Base-by-base conservation (phyloP, 2,888 invertebrate genomes). In the Ashinkailepas kermadecensis region DNA sequence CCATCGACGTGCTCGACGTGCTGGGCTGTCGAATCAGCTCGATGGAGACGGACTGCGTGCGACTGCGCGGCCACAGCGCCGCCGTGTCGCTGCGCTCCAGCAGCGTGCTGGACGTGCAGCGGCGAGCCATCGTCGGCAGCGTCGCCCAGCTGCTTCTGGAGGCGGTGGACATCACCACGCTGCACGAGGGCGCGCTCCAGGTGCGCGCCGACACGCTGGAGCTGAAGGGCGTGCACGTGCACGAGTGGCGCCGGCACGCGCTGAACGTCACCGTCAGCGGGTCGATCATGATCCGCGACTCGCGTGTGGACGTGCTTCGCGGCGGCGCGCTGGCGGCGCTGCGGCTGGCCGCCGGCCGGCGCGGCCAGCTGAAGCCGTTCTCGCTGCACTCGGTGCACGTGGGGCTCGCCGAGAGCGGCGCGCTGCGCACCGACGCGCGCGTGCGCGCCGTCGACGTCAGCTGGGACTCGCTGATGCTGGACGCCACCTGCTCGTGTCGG, bases 391-490 rank as follows among this genome's bases (percentile, higher is more conserved):
- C 10, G 21, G 21, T 74, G 54, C 74, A 74, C 74, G 21, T 74
- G 13, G 74, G 74, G 4, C 13, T 0, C 9, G 74, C 74, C 10
- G 54, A 74, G 54, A 74, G 18, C 74, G 74, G 56, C 15, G 18
- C 74, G 56, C 74, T 74, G 21, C 54, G 54, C 8, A 56, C 56
- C 8, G 54, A 74, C 21, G 9, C 21, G 18, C 13, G 15, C 18
- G 18, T 74, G 54, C 21, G 11, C 13, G 56, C 74, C 54, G 39
- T 9, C 54, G 21, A 10, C 10, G 74, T 74, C 18, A 74, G 21
- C 74, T 74, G 74, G 74, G 74, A 74, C 74, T 74, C 74, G 15
- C 54, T 74, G 15, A 56, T 18, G 74, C 21, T 74, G 6, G 74
- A 74, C 56, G 21, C 54, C 2, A 21, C 2, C 18, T 74, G 74